These are phyloP conservation scores for Chloroceryle aenea DNA, from an alignment of 2,113 vertebrate genomes.

Conservation along the genomic window DNA sequence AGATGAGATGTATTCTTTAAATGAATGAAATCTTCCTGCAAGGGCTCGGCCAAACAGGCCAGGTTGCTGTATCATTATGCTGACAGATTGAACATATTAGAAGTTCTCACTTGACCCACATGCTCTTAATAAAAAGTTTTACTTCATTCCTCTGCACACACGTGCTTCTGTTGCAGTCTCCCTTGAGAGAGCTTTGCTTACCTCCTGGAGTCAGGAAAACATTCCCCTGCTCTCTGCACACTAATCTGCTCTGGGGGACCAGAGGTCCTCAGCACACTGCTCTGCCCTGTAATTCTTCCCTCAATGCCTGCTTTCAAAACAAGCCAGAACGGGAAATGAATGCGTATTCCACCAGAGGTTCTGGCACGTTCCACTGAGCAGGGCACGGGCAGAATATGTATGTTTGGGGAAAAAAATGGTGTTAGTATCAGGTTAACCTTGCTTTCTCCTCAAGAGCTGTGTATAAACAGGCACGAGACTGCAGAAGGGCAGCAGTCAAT, in stretches of 20 bases:
- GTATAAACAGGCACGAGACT: background rate
- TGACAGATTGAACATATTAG: background rate
- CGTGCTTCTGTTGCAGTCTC: background rate
- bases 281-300: slow-evolving; percentile 30
- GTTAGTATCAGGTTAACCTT: background rate
- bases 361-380: background rate
- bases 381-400: slow-evolving; percentile 1
- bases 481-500: background rate
- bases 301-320: slow-evolving; percentile 67
- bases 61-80: background rate
- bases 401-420: background rate
- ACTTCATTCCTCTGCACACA: slow-evolving; percentile 40
- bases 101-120: background rate
- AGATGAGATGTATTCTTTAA: background rate
- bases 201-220: slow-evolving; percentile 22
- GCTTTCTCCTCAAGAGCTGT: background rate
- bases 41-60: background rate
- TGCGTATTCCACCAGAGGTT: background rate
- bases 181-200: background rate
- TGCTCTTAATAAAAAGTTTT: slow-evolving; percentile 43
- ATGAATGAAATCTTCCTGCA: background rate
- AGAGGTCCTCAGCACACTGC: slow-evolving; percentile 14
- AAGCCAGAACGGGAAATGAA: slow-evolving; percentile 35
- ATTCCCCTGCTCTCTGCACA: slow-evolving; percentile 2
- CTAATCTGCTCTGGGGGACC: background rate